Base-by-base conservation (phyloP, 2,113 vertebrate genomes). In the Symphodus melops region DNA sequence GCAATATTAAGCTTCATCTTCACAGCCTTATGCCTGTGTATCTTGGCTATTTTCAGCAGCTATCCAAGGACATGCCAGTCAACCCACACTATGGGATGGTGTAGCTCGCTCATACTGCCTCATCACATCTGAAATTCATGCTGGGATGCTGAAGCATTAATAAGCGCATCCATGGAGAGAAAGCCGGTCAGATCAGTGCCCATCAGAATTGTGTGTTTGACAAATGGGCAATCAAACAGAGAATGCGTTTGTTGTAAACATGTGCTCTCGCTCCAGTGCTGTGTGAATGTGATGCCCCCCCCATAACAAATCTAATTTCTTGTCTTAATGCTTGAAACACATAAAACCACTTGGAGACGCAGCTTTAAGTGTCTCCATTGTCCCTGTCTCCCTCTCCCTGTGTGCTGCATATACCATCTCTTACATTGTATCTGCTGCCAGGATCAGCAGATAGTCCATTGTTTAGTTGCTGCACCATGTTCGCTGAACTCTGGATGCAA, bases 51-150 rank as follows among this genome's bases (percentile, higher is more conserved):
- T 87, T 90, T 84, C 73, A 77, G 83, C 67, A 56, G 74, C 66
- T 83, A 68, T 77, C 81, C 80, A 88, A 81, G 82, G 86, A 87
- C 71, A 83, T 17, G 77, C 53, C 79, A 83, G 83, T 83, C 75
- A 86, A 68, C 78, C 72, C 76, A 69, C 84, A 74, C 81, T 69
- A 20, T 75, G 75, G 66, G 83, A 67, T 68, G 74, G 82, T 58
- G 11, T 44, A 60, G 77, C 76, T 68, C 33, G 55, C 69, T 72
- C 79, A 57, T 78, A 68, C 77, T 51, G 74, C 69, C 81, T 83
- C 77, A 72, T 87, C 88, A 86, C 72, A 82, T 81, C 83, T 81
- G 63, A 84, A 83, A 85, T 78, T 67, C 84, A 84, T 69, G 84
- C 82, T 79, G 87, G 78, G 78, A 75, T 77, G 80, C 11, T 57